Conservation (phyloP, 1,140 invertebrate genomes). For the Heliconius nattereri region DNA sequence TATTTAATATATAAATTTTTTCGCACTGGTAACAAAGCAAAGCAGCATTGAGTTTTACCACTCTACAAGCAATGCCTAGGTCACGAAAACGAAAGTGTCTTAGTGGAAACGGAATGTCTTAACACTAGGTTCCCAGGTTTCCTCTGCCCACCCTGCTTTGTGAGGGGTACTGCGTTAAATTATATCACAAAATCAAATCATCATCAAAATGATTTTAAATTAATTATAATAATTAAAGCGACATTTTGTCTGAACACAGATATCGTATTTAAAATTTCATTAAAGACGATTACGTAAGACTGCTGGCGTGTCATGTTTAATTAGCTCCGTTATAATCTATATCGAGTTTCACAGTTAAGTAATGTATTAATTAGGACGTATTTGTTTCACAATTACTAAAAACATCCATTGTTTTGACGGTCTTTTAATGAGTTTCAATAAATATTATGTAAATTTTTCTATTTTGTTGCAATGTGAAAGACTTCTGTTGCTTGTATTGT, state of each 20-base stretch:
- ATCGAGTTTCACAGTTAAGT: constrained; percentile 33
- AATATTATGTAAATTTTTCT: background rate
- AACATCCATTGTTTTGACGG: background rate
- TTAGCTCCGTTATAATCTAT: constrained; percentile 27
- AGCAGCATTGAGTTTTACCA: background rate
- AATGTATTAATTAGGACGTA: constrained; percentile 29
- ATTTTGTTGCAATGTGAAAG: background rate
- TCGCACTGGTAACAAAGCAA: background rate
- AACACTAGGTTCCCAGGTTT: too few species aligned
- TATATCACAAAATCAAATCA: too few species aligned
- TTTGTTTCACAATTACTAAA: constrained; percentile 5
- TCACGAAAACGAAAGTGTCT: too few species aligned
- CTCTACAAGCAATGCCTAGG: too few species aligned
- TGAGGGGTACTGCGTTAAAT: too few species aligned
- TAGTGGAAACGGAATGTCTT: too few species aligned
- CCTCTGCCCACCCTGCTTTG: too few species aligned
- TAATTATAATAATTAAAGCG: background rate
- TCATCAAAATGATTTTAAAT: too few species aligned
- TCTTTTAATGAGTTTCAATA: background rate
- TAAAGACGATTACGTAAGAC: constrained; percentile 33
- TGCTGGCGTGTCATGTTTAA: constrained; percentile 22
- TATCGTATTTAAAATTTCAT: background rate
- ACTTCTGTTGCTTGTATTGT: background rate
- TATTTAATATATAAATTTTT: background rate
- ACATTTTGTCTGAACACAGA: background rate